These are phyloP conservation scores for Odontophorus gujanensis DNA, from an alignment of 2,113 vertebrate species.

Conservation along the genomic window DNA sequence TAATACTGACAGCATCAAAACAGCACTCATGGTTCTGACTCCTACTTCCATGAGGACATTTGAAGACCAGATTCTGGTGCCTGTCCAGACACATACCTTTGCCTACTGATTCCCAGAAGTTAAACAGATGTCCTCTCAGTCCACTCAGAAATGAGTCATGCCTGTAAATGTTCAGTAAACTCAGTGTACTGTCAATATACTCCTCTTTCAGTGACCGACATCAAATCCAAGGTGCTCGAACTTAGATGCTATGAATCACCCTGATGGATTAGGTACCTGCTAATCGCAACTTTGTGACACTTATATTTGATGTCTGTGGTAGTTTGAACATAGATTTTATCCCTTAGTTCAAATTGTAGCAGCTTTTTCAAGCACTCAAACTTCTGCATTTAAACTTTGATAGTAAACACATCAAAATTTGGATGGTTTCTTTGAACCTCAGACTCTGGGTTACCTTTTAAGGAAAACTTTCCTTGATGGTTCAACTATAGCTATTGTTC, in stretches of 20 bases:
- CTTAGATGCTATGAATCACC: not conserved
- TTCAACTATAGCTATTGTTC: not conserved
- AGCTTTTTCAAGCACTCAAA: not conserved
- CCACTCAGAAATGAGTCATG: conserved; percentile 49
- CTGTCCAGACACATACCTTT: conserved; percentile 44
- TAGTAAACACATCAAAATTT: not conserved
- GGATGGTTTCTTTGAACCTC: not conserved
- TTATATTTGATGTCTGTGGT: not conserved
- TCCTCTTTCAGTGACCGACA: not conserved
- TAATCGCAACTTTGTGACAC: not conserved
- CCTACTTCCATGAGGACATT: conserved; percentile 36
- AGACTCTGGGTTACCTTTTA: not conserved
- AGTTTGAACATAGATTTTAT: not conserved
- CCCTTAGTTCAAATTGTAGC: not conserved
- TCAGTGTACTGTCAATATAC: not conserved
- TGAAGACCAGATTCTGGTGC: conserved; percentile 22
- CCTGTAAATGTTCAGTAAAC: not conserved
- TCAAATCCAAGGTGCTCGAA: not conserved
- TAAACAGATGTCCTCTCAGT: conserved; percentile 36
- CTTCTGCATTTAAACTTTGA: not conserved
- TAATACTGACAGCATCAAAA: conserved; percentile 53
- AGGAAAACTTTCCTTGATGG: not conserved
- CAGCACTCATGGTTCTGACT: conserved; percentile 45
- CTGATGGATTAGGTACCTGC: not conserved
- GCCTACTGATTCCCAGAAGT: conserved; percentile 37